Percentiles rank a stretch among this genome's conserved stretches.
phyloP scores from a whole-genome alignment of 1,140 invertebrate species.

The Drosophila pruinosa region DNA sequence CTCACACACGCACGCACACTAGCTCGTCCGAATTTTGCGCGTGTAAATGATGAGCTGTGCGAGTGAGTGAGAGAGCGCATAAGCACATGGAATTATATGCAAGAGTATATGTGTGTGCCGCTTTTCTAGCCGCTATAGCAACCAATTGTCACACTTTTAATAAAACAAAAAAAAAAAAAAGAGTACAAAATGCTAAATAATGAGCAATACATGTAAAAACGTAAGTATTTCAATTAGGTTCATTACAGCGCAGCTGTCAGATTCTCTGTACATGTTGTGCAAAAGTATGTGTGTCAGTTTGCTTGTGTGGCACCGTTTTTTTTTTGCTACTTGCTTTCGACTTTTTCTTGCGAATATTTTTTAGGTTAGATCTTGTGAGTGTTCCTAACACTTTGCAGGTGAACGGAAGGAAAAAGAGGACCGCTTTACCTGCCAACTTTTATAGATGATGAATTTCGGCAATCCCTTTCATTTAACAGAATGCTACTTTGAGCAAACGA shows the following conservation, averaged over 20 bases:
- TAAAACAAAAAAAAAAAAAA: constrained; percentile 29
- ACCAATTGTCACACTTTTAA: constrained; percentile 49
- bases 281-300: constrained; percentile 12
- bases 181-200: constrained; percentile 12
- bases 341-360: constrained; percentile 42
- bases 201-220: constrained; percentile 17
- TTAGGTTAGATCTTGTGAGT: constrained; percentile 50
- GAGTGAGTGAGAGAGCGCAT: constrained; percentile 53
- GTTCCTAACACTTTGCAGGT: constrained; percentile 14
- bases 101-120: constrained; percentile 13
- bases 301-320: constrained; percentile 45
- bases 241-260: constrained; percentile 30
- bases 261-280: background rate
- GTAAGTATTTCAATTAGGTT: constrained; percentile 27
- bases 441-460: constrained; percentile 15
- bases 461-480: constrained; percentile 2
- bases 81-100: constrained; percentile 61
- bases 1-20: background rate
- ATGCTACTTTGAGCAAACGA: background rate
- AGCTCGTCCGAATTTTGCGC: constrained; percentile 34
- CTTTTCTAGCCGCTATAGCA: constrained; percentile 25
- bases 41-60: constrained; percentile 24
- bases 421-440: constrained; percentile 32
- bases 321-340: constrained; percentile 20
- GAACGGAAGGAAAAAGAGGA: constrained; percentile 16